Base-by-base conservation (phyloP, 2,797 vertebrate genomes). In the Orestias chungarensis region DNA sequence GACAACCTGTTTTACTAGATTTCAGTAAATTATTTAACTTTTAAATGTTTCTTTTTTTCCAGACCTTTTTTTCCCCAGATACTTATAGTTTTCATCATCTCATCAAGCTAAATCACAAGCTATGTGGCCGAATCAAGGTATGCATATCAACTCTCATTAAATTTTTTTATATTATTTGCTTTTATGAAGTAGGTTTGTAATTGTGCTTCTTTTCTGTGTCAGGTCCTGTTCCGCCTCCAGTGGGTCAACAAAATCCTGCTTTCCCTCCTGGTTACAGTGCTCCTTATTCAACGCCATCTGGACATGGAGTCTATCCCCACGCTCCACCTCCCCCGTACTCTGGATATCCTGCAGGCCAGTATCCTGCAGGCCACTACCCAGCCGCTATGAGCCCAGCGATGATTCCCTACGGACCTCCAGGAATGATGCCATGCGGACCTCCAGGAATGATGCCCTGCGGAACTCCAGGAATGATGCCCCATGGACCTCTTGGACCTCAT, bases 61-160 rank as follows among this genome's bases (percentile, higher is more conserved):
- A 85, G 69, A 52, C 35, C 8, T 64, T 74, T 59, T 27, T 7
- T 64, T 46, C 23, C 33, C 23, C 33, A 47, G n/a, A 49, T 23
- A 38, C 11, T 42, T 47, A 18, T 57, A 27, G 25, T 64, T 17
- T n/a, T n/a, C n/a, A 46, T 75, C 49, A 20, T 70, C 61, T 50
- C 31, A 20, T 50, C 43, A 31, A 23, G 4, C 52, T 14, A 70
- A 66, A 42, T 71, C 27, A 77, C 15, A 64, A 68, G 80, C 18
- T 29, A 94, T 94, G 93, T 94, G 92, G 92, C 92, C 93, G 71
- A 92, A 91, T 87, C 92, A 93, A 91, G 93, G 93, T 94, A 66
- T 29, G 62, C 38, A 77, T 46, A 31, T 38, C 5, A 29, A n/a
- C 17, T 31, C 47, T 33, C 15, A 33, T 38, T 12, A 25, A 4